Evolutionary conservation across 2,113 vertebrate genomes (phyloP), one percentile per base, ranked within the genome.

Genomic region (Halichoeres trimaculatus): DNA sequence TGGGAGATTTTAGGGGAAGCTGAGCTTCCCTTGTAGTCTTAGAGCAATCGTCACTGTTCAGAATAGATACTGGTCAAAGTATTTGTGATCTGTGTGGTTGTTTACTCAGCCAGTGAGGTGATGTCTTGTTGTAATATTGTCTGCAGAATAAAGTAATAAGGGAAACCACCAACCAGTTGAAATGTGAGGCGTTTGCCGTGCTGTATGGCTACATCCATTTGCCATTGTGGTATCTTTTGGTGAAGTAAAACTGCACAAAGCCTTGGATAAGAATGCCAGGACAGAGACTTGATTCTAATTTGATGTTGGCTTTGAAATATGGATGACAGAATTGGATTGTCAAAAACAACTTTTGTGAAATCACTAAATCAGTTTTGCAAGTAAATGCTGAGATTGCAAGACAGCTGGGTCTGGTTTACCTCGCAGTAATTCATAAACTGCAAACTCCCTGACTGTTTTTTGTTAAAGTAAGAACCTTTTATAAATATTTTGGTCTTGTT

Each of bases 401-500:
- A 45, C 20, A 12, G 19, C 1, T 0, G 13, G 16, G 43, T 14
- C 17, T 41, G 40, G 12, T 19, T 45, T 1, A 45, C 17, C 16
- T 45, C 5, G 16, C 2, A 24, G 26, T 19, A 36, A 58, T 6
- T 1, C 23, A 34, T 10, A 9, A 41, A 14, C 13, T 54, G 2
- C 43, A 54, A 23, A 54, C 64, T 64, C 19, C 22, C 76, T 52
- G 56, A 63, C 17, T 23, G 1, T 41, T 65, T 60, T 70, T 66
- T 45, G 57, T 10, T 66, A 35, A 41, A 47, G 57, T 52, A 70
- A 64, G 23, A 52, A 63, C 55, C 34, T 78, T 14, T 48, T 22
- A 58, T 50, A 56, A 74, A 64, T 65, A 72, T 75, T 51, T 64
- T 2, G 8, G 11, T 58, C 4, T 74, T 75, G 69, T 71, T 22